Evolutionary conservation across 1,140 invertebrate genomes (phyloP), one percentile per base, ranked within the genome.

Genomic region (Bilobella aurantiaca): DNA sequence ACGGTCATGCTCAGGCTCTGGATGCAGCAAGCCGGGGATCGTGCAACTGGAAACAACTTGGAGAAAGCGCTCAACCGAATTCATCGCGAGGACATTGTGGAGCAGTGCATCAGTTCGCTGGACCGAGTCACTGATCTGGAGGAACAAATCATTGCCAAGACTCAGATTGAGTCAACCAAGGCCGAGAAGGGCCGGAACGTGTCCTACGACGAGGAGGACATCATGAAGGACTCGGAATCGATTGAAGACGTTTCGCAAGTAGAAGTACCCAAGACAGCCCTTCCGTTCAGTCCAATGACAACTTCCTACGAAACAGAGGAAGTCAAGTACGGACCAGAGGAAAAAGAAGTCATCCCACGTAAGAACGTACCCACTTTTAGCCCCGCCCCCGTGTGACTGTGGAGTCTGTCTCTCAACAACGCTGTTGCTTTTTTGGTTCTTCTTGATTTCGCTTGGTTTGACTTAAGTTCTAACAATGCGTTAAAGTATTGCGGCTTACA

Each of bases 1-100:
- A 88, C 93, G 69, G 87, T 91, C 1, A 96, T 96, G 91, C 83
- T 98, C 42, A 86, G 91, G 70, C 81, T 94, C 30, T 97, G 92
- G 91, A 77, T 86, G 67, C 77, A 84, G 62, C 82, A 83, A 70
- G 78, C 85, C 49, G 70, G 70, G 28, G 75, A 71, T 74, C 71
- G 60, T 34, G 67, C 77, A 72, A 25, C 76, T 84, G 90, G 91
- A 62, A 91, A 92, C 75, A 86, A 85, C 5, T 78, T 98, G 65
- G 93, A 96, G 77, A 86, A 89, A 73, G 92, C 90, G 1, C 79
- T 98, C 16, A 87, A 87, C 74, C 86, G 87, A 72, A 96, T 97
- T 63, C 87, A 87, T 58, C 83, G 93, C 62, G 81, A 82, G 68
- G 93, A 98, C 75, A 94, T 97, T 49, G 90, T 96, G 68, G 85